Base-by-base conservation (phyloP, 1,140 invertebrate genomes). In the honey bee (Apis mellifera) region DNA sequence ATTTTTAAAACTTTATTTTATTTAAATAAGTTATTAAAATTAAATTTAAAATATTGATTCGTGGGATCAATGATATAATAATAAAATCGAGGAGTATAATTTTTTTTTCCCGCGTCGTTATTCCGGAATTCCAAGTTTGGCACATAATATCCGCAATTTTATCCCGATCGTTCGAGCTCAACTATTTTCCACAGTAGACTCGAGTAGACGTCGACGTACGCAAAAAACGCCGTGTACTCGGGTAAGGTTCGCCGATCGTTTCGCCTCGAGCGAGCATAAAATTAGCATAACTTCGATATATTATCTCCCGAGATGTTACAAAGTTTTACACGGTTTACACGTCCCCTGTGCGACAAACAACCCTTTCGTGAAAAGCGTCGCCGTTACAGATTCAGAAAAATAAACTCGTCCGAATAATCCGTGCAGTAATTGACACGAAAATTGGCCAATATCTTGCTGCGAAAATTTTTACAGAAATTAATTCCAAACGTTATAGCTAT, bases 211-310 rank as follows among this genome's bases (percentile, higher is more conserved):
- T 87, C 75, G 85, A 76, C 32, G 4, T 32, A 3, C 71, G 79
- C 84, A 90, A 89, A 90, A n/a, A 89, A 90, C 87, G 78, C 80
- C 32, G 82, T 86, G 83, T 52, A 12, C 9, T n/a, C 1, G 79
- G 86, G 78, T 62, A 62, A 73, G 83, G 86, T 79, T 68, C 86
- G 86, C 84, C 81, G 82, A 78, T 83, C 86, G 88, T 89, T 84
- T 88, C 84, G 83, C 85, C 89, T 50, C 64, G 65, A 57, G 81
- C 85, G 75, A 62, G 85, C 86, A 88, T 90, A 90, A 90, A 91
- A 91, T 92, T 92, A 91, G 89, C 90, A 91, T 91, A 92, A 92
- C 89, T 90, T 71, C 83, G 82, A 90, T 90, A 90, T 90, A 89
- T n/a, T 1, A 90, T 91, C 84, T 79, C 65, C 59, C 69, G 50